Percentiles rank a stretch among this genome's conserved stretches.
Conservation (phyloP, 1,140 invertebrate species). For the Eurosta solidaginis region DNA sequence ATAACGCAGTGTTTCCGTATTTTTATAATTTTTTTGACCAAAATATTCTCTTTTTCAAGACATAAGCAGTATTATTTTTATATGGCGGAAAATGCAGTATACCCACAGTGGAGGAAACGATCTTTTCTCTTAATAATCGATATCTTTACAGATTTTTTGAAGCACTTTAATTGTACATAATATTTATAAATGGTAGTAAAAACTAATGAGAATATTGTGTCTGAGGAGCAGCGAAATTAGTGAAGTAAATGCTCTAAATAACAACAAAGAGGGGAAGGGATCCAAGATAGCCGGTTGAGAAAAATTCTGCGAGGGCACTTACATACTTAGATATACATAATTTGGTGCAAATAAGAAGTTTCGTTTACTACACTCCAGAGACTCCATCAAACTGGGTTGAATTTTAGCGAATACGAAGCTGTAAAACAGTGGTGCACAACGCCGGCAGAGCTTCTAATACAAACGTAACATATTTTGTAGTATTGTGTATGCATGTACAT, state of each 20-base stretch:
- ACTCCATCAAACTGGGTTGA: constrained; percentile 23
- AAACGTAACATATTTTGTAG: too few species aligned
- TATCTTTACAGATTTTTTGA: too few species aligned
- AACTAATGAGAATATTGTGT: background rate
- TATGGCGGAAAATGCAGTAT: too few species aligned
- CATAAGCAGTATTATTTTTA: too few species aligned
- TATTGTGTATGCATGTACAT: too few species aligned
- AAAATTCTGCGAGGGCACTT: background rate
- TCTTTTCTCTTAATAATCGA: too few species aligned
- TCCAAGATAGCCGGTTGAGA: background rate
- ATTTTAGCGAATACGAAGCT: background rate
- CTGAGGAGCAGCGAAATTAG: background rate
- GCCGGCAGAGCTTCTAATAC: too few species aligned
- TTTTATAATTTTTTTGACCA: too few species aligned
- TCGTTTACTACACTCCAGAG: constrained; percentile 55
- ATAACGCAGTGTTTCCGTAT: too few species aligned
- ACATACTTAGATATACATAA: constrained; percentile 55
- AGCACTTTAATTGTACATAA: too few species aligned
- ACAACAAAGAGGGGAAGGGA: background rate
- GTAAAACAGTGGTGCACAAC: background rate
- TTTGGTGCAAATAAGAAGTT: constrained; percentile 44
- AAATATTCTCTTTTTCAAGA: too few species aligned
- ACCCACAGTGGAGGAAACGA: too few species aligned
- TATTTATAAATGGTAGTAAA: background rate
- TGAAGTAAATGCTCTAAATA: background rate